A percentile compares a stretch with the other conserved stretches of the same genome.
Conservation (phyloP, 2,888 invertebrate genomes). For the Tolmerus cingulatus region DNA sequence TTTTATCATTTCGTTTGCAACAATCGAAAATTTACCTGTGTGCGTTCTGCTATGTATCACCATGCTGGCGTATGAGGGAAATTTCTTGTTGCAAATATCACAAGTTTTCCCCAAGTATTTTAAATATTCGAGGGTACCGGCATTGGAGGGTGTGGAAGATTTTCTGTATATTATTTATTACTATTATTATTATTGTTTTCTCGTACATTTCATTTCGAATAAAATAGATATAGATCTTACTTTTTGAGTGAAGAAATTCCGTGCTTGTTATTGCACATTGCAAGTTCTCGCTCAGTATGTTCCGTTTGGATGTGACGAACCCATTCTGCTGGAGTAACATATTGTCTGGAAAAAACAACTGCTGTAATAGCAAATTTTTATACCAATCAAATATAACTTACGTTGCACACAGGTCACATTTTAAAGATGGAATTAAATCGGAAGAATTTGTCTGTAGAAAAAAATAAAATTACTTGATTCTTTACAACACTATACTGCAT, state of each 20-base stretch:
- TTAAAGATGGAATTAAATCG: constrained; percentile 76
- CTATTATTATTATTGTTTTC: not conserved
- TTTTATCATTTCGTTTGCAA: constrained; percentile 50
- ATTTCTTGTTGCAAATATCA: constrained; percentile 75
- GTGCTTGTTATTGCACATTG: constrained; percentile 77
- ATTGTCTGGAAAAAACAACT: constrained; percentile 59
- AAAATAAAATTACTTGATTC: constrained; percentile 3
- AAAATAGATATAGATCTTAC: constrained; percentile 55
- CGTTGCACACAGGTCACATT: constrained; percentile 80
- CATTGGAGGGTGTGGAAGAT: not conserved
- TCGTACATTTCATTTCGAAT: too few species aligned
- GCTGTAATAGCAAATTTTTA: not conserved
- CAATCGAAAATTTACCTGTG: constrained; percentile 64
- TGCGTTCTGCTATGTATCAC: constrained; percentile 79
- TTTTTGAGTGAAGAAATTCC: constrained; percentile 72
- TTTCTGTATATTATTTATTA: not conserved
- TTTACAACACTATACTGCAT: not conserved
- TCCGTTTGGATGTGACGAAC: constrained; percentile 85
- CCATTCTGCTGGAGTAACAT: constrained; percentile 85
- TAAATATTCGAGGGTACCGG: not conserved
- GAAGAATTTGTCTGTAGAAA: constrained; percentile 69
- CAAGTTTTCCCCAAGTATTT: constrained; percentile 70
- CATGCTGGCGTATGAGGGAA: constrained; percentile 82
- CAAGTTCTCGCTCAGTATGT: constrained; percentile 82
- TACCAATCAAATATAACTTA: constrained; percentile 57